Evolutionary conservation across 2,113 vertebrate genomes (phyloP).

Genomic region (Fulmarus glacialis): DNA sequence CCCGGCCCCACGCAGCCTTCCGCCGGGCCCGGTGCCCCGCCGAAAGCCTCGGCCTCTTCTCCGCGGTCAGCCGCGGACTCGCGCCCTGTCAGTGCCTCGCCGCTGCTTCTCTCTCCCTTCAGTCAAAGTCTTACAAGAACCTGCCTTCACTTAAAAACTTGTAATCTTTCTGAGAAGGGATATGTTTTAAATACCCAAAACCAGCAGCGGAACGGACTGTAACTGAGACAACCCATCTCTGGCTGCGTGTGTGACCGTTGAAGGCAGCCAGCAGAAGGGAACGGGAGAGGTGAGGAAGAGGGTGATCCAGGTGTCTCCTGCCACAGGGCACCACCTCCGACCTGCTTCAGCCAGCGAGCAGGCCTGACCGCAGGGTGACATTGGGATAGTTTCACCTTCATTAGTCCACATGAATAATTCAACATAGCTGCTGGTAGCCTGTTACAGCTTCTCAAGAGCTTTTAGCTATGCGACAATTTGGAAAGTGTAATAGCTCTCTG

Average conservation of each 20-base stretch:
- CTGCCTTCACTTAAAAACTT: too few relatives aligned
- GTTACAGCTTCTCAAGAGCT: background rate
- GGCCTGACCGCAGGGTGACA: background rate
- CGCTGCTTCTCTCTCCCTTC: background rate
- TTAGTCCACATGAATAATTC: background rate
- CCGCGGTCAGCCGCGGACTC: too few relatives aligned
- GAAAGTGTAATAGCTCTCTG: background rate
- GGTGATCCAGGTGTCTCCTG: too few relatives aligned
- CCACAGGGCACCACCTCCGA: background rate
- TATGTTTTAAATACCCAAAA: background rate
- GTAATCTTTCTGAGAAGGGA: fast-evolving
- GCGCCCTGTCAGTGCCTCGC: too few relatives aligned
- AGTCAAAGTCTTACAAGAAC: background rate
- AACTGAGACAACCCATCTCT: background rate
- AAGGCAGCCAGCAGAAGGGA: background rate
- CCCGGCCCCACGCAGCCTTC: too few relatives aligned
- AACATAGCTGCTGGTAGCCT: background rate
- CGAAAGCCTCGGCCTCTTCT: background rate
- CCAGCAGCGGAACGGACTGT: background rate
- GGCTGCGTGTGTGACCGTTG: fast-evolving
- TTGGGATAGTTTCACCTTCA: background rate
- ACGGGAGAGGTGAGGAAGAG: background rate
- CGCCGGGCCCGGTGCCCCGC: too few relatives aligned
- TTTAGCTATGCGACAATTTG: background rate
- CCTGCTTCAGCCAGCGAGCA: background rate